Evolutionary conservation across 2,888 invertebrate species (phyloP).

Genomic region (Margaritifera margaritifera): DNA sequence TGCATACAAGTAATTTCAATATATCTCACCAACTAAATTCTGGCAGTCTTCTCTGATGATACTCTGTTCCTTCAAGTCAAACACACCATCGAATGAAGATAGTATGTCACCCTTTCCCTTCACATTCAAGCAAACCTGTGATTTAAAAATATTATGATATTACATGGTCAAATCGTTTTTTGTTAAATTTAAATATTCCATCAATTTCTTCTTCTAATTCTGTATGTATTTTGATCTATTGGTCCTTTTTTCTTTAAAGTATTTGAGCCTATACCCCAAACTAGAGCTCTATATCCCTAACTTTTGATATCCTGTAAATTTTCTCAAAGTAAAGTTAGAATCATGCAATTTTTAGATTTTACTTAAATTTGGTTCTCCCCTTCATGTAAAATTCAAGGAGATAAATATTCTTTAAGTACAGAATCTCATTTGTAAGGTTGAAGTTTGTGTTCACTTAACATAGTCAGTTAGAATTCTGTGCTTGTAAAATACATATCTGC

Average conservation of each 20-base stretch:
- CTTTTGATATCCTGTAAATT: too few relatives aligned
- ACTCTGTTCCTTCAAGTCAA: conserved; percentile 94
- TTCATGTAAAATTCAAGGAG: too few relatives aligned
- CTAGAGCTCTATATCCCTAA: too few relatives aligned
- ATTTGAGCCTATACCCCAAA: too few relatives aligned
- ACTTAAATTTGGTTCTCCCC: too few relatives aligned
- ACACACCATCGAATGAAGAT: conserved; percentile 90
- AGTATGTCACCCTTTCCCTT: conserved; percentile 72
- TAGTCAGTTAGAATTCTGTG: too few relatives aligned
- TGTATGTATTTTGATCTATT: neutral
- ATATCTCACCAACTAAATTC: conserved; percentile 82
- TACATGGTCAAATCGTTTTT: neutral
- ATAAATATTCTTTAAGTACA: too few relatives aligned
- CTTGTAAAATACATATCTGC: too few relatives aligned
- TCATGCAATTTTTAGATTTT: too few relatives aligned
- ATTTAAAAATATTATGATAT: conserved; percentile 16
- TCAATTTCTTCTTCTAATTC: neutral
- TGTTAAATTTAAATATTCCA: neutral
- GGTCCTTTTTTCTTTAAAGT: neutral
- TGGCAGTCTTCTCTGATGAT: conserved; percentile 91
- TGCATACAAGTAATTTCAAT: neutral
- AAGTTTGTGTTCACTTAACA: too few relatives aligned
- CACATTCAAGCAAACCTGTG: conserved; percentile 73
- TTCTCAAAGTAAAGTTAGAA: too few relatives aligned
- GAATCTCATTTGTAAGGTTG: too few relatives aligned